Evolutionary conservation across 2,797 vertebrate genomes (phyloP), one percentile per base, ranked within the genome.

Genomic region (Mormyrops attenuatus): DNA sequence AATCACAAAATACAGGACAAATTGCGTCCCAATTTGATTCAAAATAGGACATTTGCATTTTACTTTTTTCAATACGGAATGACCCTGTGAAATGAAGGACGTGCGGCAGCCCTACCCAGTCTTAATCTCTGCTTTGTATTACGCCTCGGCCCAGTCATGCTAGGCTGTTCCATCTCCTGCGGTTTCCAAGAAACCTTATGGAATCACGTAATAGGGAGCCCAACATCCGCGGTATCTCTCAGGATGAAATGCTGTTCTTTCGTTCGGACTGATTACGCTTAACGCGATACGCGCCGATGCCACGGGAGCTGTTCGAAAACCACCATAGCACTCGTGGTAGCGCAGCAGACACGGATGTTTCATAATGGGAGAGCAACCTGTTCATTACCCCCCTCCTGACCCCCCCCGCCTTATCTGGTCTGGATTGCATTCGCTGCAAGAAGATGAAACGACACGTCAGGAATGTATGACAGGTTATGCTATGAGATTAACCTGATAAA

Each of bases 401-500:
- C 80, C 20, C 15, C 20, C 26, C 63, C 3, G 22, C 30, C 38
- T 57, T 60, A 60, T 89, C 53, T 41, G 47, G 60, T 2, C 38
- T 15, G n/a, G 30, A 89, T n/a, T 50, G 55, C 60, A 87, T 44
- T 63, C 57, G 55, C 22, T 2, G 57, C 17, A 47, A 50, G 57
- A 50, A 47, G 55, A 38, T 22, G 22, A 86, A 66, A 86, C 13
- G 22, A 60, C 22, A 22, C 7, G 6, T 49, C 66, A 55, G 17
- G 47, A 53, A 89, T 11, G 26, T 86, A 86, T 66, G 53, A 50
- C 57, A 89, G 57, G 26, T 86, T 85, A 53, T 66, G 44, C 9
- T 57, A 69, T 85, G 73, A 82, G 77, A 82, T 77, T 55, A 53
- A 38, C 53, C 88, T 53, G 73, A 84, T 49, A 84, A 84, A 84